phyloP scores from a whole-genome alignment of 2,797 vertebrate genomes.

The Argya squamiceps region DNA sequence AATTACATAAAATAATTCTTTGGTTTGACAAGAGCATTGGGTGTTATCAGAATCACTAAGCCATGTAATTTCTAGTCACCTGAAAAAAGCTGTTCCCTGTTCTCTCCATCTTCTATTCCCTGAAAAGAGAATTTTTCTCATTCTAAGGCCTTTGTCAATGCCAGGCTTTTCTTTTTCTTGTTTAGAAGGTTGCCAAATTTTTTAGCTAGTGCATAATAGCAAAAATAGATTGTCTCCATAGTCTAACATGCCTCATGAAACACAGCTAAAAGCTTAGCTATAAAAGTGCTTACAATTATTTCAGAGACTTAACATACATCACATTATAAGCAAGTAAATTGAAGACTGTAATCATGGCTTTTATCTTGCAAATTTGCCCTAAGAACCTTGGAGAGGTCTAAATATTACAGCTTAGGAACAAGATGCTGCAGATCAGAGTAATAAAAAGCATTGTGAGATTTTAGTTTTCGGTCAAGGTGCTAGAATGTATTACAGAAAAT shows the following conservation, averaged over 20 bases:
- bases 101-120: fast-evolving
- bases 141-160: not conserved
- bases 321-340: not conserved
- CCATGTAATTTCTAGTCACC: not conserved
- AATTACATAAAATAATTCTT: not conserved
- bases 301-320: not conserved
- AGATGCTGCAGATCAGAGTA: not conserved
- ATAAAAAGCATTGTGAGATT: not conserved
- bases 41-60: not conserved
- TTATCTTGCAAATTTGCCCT: not conserved
- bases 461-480: not conserved
- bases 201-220: not conserved
- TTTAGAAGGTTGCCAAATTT: not conserved
- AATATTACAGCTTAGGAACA: not conserved
- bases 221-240: not conserved
- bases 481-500: not conserved
- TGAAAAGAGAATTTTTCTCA: not conserved
- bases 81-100: not conserved
- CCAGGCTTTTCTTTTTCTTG: not conserved
- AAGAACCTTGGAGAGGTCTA: not conserved
- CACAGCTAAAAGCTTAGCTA: not conserved
- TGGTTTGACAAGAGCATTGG: not conserved
- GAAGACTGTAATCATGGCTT: not conserved
- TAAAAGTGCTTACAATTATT: not conserved
- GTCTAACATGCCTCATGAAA: not conserved